phyloP scores from a whole-genome alignment of 2,797 vertebrate genomes.

The Sarcophilus harrisii region DNA sequence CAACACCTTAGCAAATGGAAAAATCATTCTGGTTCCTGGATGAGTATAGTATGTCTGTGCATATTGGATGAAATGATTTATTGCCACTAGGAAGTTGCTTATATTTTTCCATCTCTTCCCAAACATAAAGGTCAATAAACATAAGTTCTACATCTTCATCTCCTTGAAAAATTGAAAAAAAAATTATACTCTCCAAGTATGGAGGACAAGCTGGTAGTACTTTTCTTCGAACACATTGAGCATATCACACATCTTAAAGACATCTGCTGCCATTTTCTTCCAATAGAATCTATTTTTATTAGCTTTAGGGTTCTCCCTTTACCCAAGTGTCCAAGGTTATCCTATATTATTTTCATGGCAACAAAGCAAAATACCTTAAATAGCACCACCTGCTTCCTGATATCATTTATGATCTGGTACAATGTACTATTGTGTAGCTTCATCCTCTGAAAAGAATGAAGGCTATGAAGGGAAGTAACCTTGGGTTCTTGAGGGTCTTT shows the following conservation, averaged over 20 bases:
- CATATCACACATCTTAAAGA: not conserved
- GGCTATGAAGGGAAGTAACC: not conserved
- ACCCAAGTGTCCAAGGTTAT: not conserved
- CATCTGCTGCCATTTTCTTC: not conserved
- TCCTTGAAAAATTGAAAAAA: not conserved
- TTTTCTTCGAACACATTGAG: not conserved
- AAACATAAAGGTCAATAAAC: not conserved
- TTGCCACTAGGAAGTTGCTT: not conserved
- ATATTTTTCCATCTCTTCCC: not conserved
- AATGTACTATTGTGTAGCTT: not conserved
- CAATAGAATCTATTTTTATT: not conserved
- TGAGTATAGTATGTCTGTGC: not conserved
- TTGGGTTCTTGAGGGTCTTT: not conserved
- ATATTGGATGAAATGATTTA: not conserved
- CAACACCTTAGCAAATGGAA: not conserved
- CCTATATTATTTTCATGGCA: not conserved
- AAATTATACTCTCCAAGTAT: not conserved
- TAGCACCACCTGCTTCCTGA: not conserved
- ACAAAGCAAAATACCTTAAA: not conserved
- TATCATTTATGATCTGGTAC: not conserved
- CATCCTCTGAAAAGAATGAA: not conserved
- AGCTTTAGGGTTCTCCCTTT: not conserved
- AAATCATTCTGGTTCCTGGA: not conserved
- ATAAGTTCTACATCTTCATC: not conserved
- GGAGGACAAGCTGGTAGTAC: not conserved